These are phyloP conservation scores for Agelas oroides DNA, from an alignment of 37 sponge, comb jelly and placozoan genomes.

Conservation along the genomic window DNA sequence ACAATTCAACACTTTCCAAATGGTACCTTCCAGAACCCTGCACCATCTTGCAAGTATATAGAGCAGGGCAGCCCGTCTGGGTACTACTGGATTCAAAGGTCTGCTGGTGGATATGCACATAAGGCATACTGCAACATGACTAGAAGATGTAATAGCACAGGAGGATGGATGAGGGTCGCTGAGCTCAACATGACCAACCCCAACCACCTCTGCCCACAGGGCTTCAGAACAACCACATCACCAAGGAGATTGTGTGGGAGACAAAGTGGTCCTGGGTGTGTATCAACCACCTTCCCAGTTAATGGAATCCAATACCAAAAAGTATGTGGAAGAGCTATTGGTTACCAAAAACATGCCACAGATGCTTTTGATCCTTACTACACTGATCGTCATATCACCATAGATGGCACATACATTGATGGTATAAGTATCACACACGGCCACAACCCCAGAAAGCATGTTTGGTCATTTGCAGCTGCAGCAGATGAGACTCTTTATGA, in stretches of 20 bases:
- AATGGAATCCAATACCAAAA: background rate
- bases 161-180: constrained; percentile 29
- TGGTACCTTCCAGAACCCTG: background rate
- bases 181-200: constrained; percentile 20
- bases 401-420: constrained; percentile 26
- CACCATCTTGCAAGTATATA: background rate
- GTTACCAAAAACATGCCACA: constrained; percentile 15
- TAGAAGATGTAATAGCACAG: background rate
- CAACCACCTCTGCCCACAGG: background rate
- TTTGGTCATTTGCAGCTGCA: constrained; percentile 50
- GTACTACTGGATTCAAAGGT: background rate
- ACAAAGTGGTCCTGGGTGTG: constrained; percentile 2
- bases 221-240: constrained; percentile 1
- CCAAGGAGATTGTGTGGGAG: background rate
- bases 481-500: background rate
- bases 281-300: constrained; percentile 2
- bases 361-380: constrained; percentile 13
- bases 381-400: background rate
- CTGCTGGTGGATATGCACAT: background rate
- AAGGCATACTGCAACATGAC: background rate
- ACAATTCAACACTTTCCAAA: too few relatives aligned
- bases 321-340: constrained; percentile 22
- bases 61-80: background rate
- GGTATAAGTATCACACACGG: constrained; percentile 7
- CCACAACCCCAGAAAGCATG: constrained; percentile 1